Base-by-base conservation (phyloP, 1,140 invertebrate species). In the Rhagoletis pomonella region DNA sequence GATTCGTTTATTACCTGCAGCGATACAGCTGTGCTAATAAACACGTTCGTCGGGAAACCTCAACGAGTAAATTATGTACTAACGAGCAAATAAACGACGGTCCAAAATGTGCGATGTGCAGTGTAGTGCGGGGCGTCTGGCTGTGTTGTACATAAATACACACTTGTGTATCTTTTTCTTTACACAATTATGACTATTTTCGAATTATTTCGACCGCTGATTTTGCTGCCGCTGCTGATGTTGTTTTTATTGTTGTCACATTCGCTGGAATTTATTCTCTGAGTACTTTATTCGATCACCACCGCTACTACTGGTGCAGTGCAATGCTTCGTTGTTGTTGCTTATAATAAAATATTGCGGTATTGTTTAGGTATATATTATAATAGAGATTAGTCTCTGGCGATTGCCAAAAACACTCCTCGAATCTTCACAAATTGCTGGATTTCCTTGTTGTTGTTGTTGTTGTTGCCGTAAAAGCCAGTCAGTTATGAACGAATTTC, bases 341-440 rank as follows among this genome's bases (percentile, higher is more conserved):
- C 44, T 81, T 50, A 81, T 81, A 19, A 7, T 29, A 29, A 19
- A 55, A 10, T 81, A 58, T 81, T 81, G 50, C 73, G 73, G 44
- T 81, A 55, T 81, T 81, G 73, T 81, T 81, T 81, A 81, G 47
- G 44, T 81, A 81, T 81, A 81, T 81, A 81, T 81, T 81, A 47
- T 19, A 81, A 55, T 55, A 7, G 47, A 50, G 47, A 81, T 81
- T 81, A n/a, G 7, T 12, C 73, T 81, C 55, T 55, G 50, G 19
- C n/a, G 47, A 55, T 81, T 55, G 73, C 73, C 73, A 81, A 81
- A 81, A 81, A 58, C 42, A 19, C 19, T 58, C 29, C 29, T 10
- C 6, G 14, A 55, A 81, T 58, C 17, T 58, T 47, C n/a, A 29
- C 47, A 47, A 81, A n/a, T 19, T 17, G 73, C 47, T 81, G 73